Percentiles rank a stretch among this genome's conserved stretches.
These are phyloP conservation scores for Bactericera cockerelli DNA, from an alignment of 1,140 invertebrate genomes.

Conservation along the genomic window DNA sequence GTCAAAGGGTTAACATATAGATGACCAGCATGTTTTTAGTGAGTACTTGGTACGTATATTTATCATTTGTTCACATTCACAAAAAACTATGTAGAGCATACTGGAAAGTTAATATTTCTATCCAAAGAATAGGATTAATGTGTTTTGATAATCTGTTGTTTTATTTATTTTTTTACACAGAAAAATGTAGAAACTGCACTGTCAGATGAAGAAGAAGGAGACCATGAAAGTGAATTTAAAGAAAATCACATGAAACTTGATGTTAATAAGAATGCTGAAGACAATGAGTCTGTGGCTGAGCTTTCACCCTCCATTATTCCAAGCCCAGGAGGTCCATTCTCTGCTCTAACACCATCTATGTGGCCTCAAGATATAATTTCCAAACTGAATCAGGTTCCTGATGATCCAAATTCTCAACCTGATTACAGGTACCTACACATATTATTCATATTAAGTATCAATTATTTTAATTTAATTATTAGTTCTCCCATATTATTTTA, in stretches of 20 bases:
- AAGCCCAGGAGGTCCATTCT: conserved; percentile 63
- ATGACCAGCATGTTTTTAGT: too few relatives aligned
- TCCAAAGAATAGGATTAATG: too few relatives aligned
- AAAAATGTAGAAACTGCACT: conserved; percentile 59
- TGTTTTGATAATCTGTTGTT: too few relatives aligned
- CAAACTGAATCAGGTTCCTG: conserved; percentile 52
- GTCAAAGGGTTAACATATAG: too few relatives aligned
- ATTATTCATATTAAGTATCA: background rate
- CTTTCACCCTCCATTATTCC: conserved; percentile 31
- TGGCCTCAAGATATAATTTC: conserved; percentile 87
- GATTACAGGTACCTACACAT: conserved; percentile 36
- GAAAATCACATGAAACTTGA: conserved; percentile 43
- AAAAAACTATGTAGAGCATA: too few relatives aligned
- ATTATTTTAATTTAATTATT: background rate
- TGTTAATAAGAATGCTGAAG: conserved; percentile 36
- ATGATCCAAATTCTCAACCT: conserved; percentile 46
- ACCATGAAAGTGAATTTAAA: conserved; percentile 39
- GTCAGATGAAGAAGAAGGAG: conserved; percentile 58
- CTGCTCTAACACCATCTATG: conserved; percentile 87
- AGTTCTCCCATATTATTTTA: too few relatives aligned
- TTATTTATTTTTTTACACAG: too few relatives aligned
- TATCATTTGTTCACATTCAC: too few relatives aligned
- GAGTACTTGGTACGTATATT: too few relatives aligned
- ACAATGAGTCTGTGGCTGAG: conserved; percentile 6
- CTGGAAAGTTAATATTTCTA: too few relatives aligned